phyloP scores from a whole-genome alignment of 2,797 vertebrate species.

The Pelodytes ibericus region DNA sequence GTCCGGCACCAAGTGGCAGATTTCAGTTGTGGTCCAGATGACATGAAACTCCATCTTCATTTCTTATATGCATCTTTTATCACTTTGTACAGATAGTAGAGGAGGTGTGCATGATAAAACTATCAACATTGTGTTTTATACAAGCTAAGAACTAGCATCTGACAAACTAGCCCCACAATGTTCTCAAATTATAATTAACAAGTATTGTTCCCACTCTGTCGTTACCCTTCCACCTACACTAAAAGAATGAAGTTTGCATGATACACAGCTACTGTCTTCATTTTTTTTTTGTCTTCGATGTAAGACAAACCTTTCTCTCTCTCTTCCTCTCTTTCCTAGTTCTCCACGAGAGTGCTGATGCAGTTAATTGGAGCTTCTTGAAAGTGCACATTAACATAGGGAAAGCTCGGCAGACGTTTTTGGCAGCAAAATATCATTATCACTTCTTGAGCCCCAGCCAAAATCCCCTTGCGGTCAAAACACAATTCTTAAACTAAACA shows the following conservation, averaged over 20 bases:
- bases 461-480: slow-evolving; percentile 83
- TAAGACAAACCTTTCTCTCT: slow-evolving; percentile 45
- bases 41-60: not conserved
- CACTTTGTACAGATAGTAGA: not conserved
- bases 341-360: slow-evolving; percentile 68
- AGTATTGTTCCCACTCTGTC: not conserved
- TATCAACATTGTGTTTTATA: not conserved
- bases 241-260: not conserved
- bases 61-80: not conserved
- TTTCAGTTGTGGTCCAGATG: not conserved
- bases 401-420: slow-evolving; percentile 74
- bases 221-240: slow-evolving; percentile 6
- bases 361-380: slow-evolving; percentile 80
- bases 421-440: slow-evolving; percentile 85
- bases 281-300: slow-evolving; percentile 24
- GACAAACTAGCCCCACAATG: not conserved
- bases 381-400: slow-evolving; percentile 77
- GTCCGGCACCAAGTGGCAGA: not conserved
- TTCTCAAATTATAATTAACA: slow-evolving; percentile 7
- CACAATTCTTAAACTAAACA: slow-evolving; percentile 84
- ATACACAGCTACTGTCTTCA: slow-evolving; percentile 16
- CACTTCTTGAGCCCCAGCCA: slow-evolving; percentile 80
- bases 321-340: slow-evolving; percentile 19
- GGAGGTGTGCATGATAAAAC: not conserved
- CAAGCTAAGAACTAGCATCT: not conserved